A percentile compares a stretch with the other conserved stretches of the same genome.
Conservation (phyloP, 2,113 vertebrate genomes). For the Otis tarda region DNA sequence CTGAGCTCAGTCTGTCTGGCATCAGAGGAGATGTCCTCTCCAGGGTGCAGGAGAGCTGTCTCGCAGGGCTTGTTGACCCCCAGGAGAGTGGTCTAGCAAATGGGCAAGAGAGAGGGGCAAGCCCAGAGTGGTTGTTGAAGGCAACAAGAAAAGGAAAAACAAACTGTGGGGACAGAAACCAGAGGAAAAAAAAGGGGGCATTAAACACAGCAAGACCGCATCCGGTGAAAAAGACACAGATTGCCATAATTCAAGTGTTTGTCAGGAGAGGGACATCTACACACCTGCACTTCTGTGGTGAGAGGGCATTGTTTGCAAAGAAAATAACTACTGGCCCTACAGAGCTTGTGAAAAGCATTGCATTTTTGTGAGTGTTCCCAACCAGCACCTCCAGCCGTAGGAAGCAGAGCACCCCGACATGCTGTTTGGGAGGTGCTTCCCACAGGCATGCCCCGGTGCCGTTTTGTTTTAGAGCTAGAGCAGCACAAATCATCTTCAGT, state of each 20-base stretch:
- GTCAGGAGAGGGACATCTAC: not conserved
- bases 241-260: not conserved
- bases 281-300: not conserved
- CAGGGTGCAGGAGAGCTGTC: not conserved
- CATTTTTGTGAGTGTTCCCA: not conserved
- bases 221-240: not conserved
- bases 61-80: not conserved
- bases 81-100: not conserved
- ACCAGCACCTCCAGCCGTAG: rapidly evolving
- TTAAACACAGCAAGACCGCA: not conserved
- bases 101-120: not conserved
- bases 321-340: not conserved
- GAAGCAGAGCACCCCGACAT: rapidly evolving
- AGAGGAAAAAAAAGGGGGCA: not conserved
- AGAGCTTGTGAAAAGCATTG: not conserved
- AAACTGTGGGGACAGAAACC: not conserved
- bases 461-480: not conserved
- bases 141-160: not conserved
- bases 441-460: not conserved
- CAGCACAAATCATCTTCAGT: not conserved
- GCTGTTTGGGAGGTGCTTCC: not conserved
- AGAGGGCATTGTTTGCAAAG: not conserved
- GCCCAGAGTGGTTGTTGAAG: not conserved
- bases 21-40: not conserved
- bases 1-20: not conserved